These are phyloP conservation scores for Chrysoperla carnea DNA, from an alignment of 1,140 invertebrate genomes.

Conservation along the genomic window DNA sequence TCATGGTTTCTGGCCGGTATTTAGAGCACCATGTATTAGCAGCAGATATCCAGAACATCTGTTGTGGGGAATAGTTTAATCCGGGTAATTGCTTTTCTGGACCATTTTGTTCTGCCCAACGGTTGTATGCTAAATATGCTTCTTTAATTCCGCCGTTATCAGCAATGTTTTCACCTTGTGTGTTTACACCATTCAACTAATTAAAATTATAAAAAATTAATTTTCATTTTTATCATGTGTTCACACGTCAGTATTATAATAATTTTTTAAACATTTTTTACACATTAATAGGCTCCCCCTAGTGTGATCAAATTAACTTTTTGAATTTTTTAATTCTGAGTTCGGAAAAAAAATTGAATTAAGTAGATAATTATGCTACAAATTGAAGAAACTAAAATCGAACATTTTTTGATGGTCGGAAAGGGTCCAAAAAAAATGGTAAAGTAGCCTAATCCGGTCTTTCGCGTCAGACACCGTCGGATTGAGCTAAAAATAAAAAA, in stretches of 20 bases:
- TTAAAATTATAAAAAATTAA: conserved; percentile 17
- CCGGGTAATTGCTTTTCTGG: conserved; percentile 26
- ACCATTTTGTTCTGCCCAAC: conserved; percentile 21
- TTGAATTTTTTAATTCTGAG: no score
- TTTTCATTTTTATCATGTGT: not conserved
- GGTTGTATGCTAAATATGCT: conserved; percentile 35
- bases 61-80: conserved; percentile 26
- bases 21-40: conserved; percentile 50
- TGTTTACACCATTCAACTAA: conserved; percentile 39
- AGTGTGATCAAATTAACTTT: no score
- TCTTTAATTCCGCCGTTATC: conserved; percentile 48
- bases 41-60: conserved; percentile 61
- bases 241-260: not conserved
- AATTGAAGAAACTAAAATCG: no score
- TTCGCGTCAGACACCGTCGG: no score
- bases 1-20: conserved; percentile 50
- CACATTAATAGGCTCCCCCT: no score
- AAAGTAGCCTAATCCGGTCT: no score
- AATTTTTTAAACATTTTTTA: conserved; percentile 17
- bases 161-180: conserved; percentile 48
- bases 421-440: no score
- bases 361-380: no score
- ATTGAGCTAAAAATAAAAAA: no score
- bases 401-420: no score
- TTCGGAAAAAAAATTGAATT: no score